Evolutionary conservation across 2,888 invertebrate genomes (phyloP), one percentile per base, ranked within the genome.

Genomic region (Sepiola atlantica): DNA sequence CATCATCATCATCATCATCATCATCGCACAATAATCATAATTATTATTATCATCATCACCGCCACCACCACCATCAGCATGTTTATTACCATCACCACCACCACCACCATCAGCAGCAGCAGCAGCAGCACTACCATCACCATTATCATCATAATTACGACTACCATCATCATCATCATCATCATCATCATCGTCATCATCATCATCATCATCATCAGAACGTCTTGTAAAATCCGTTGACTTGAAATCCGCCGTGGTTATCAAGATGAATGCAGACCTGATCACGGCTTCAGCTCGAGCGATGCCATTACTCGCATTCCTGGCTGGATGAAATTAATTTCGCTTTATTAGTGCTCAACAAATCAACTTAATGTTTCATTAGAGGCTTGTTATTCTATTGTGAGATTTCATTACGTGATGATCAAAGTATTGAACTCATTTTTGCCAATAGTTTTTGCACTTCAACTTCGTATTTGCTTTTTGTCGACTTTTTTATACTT

Each of bases 351-450:
- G n/a, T 77, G 77, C n/a, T 32, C 77, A 77, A 77, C 77, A 77
- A 77, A 77, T 77, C 77, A 77, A 77, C 77, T 77, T 77, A 77
- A 32, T 77, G n/a, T 32, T 77, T 77, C 77, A 77, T 77, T 77
- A 77, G 77, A 77, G n/a, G n/a, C 77, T 77, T 77, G 77, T 77
- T 77, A 77, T 77, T 77, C 77, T n/a, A 77, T 77, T 77, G 77
- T n/a, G 77, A n/a, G 77, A 77, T 77, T 77, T 77, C 77, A n/a
- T 77, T 77, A 32, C 77, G 77, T 18, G 77, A 77, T 77, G n/a
- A 77, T 77, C 77, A 77, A 77, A 77, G 77, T 77, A 77, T 77
- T n/a, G 77, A 77, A 77, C 77, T 77, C n/a, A 77, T 77, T 77
- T 77, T 77, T 77, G 32, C 77, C 77, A 77, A 77, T 77, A 77